Evolutionary conservation across 2,888 invertebrate genomes (phyloP), one percentile per base, ranked within the genome.

Genomic region (Melinopterus prodromus): DNA sequence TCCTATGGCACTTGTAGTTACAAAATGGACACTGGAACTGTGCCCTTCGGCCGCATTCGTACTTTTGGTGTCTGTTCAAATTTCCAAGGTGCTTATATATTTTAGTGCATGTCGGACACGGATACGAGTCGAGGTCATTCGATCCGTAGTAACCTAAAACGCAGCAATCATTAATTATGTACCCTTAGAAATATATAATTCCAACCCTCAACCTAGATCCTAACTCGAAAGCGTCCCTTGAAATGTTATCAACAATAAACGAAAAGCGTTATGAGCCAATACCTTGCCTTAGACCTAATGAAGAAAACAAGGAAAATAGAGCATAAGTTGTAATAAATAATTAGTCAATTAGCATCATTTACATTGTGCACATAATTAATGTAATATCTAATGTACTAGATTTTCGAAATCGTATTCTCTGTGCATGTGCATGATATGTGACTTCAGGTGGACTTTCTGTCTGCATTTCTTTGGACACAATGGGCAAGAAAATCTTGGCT

Each of bases 11-110:
- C 71, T 77, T 81, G 70, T 81, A 85, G 15, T 80, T 80, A 80
- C 87, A 87, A 79, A 85, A 83, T 7, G 84, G 82, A 81, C 88
- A 89, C 53, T 84, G 82, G 80, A 88, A 87, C 53, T 85, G 85
- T n/a, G 88, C 88, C 77, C 84, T 84, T 85, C 91, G 90, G 76
- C 92, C 92, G 84, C 92, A 92, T 85, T 92, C 91, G 83, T 91
- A 90, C 6, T 90, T 89, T 84, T 90, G 84, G 84, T 92, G 92
- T 72, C 90, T 89, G 71, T 90, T 89, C 80, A 93, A 86, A n/a
- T 92, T 92, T 82, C 91, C 91, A 84, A 90, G 89, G 70, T 91
- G 90, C 76, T 91, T 90, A 86, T 92, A 92, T 38, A 90, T 90
- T 77, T 92, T 90, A 84, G 89, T 90, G 84, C 92, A 92, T 76